Evolutionary conservation across 2,888 invertebrate species (phyloP), one percentile per base, ranked within the genome.

Genomic region (Steromphala cineraria): DNA sequence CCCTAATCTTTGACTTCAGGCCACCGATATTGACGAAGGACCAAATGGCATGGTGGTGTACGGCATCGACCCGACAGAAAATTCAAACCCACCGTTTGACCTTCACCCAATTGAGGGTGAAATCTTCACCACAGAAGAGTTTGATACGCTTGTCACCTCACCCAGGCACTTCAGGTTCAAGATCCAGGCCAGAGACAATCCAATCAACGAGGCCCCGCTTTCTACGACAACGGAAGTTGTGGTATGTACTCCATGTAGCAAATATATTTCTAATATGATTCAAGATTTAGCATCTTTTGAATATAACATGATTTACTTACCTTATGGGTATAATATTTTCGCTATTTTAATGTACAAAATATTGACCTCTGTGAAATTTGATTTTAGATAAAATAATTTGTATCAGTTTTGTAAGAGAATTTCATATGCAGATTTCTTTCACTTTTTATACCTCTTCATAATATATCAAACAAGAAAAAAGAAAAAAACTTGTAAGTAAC

Each of bases 21-120:
- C 98, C 0, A 95, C 96, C 86, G 98, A 98, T 93, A 95, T 95
- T 86, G 98, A 98, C 92, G 96, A 96, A 79, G 97, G 97, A 0
- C 95, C 96, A 84, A 97, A 95, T 92, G 98, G 98, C 0, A 95
- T 95, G 90, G 94, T 98, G 28, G 95, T 95, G 85, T 98, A 97
- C 85, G 86, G 88, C 15, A 86, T 93, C 10, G 89, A 90, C 8
- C 56, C 52, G 83, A 86, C n/a, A 88, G 91, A 82, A 86, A 90
- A 75, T 93, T 95, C 89, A 93, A 93, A 90, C 97, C 97, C 91
- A 94, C 94, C 40, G 95, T 98, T 89, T 79, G 31, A 78, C 5
- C 67, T 89, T 15, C 31, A 62, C 4, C 24, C 17, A 2, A 17
- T 31, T 4, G 82, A 78, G n/a, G 88, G 87, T 1, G 40, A 80